Evolutionary conservation across 2,113 vertebrate genomes (phyloP).

Genomic region (Apeltes quadracus): DNA sequence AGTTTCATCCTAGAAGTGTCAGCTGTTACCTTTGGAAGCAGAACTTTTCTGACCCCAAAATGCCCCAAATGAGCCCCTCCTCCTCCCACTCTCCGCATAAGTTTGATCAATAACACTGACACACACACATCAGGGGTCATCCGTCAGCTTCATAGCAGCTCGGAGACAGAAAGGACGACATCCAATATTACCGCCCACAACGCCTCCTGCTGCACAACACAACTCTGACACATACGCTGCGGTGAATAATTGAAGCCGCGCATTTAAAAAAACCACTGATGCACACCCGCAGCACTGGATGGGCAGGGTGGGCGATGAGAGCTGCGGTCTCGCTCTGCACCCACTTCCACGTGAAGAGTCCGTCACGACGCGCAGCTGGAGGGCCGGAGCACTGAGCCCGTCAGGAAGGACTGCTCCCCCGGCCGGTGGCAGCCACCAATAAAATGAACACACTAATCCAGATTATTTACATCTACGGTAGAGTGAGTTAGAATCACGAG

Average conservation of each 20-base stretch:
- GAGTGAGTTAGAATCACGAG: not conserved
- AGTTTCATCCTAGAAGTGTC: too few relatives aligned
- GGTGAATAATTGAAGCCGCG: slow-evolving; percentile 68
- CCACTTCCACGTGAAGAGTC: slow-evolving; percentile 4
- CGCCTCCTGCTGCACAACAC: slow-evolving; percentile 28
- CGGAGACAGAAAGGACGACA: slow-evolving; percentile 54
- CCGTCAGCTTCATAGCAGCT: slow-evolving; percentile 49
- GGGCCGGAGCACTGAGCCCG: too few relatives aligned
- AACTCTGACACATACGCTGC: slow-evolving; percentile 47
- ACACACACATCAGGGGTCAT: slow-evolving; percentile 46
- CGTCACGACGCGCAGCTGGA: too few relatives aligned
- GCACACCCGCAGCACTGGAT: slow-evolving; percentile 4
- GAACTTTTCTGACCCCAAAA: slow-evolving; percentile 49
- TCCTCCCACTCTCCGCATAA: slow-evolving; percentile 48
- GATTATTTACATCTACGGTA: too few relatives aligned
- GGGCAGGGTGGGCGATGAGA: slow-evolving; percentile 12
- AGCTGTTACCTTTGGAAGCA: slow-evolving; percentile 42
- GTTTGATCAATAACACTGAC: slow-evolving; percentile 65
- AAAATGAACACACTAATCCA: too few relatives aligned
- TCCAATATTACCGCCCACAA: slow-evolving; percentile 68
- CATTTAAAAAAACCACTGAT: slow-evolving; percentile 40
- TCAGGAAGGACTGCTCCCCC: too few relatives aligned
- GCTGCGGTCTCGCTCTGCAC: not conserved
- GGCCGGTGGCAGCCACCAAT: too few relatives aligned
- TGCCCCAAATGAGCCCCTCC: slow-evolving; percentile 20